Percentiles rank a stretch among this genome's conserved stretches.
These are phyloP conservation scores for Sebastes elongatus DNA, from an alignment of 2,797 vertebrate species.

Conservation along the genomic window DNA sequence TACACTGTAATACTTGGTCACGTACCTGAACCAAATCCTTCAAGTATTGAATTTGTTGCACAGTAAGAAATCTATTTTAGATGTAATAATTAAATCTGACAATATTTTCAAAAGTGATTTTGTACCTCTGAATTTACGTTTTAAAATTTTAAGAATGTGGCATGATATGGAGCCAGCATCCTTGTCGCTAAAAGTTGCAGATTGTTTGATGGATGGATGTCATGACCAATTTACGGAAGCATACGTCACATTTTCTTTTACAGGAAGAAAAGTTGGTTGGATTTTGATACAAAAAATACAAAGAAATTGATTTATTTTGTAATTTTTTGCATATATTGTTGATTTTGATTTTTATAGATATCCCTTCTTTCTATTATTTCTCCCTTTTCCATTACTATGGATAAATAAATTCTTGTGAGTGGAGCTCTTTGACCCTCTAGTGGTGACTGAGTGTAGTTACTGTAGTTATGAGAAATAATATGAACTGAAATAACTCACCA, in stretches of 20 bases:
- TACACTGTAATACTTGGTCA: background rate
- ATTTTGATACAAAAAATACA: too few relatives aligned
- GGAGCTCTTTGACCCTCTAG: slow-evolving; percentile 9
- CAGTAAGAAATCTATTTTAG: background rate
- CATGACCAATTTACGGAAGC: too few relatives aligned
- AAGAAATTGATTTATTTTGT: too few relatives aligned
- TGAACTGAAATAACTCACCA: background rate
- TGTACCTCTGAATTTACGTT: background rate
- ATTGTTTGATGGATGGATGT: too few relatives aligned
- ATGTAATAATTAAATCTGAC: background rate
- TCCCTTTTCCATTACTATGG: background rate
- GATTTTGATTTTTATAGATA: too few relatives aligned
- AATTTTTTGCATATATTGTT: background rate
- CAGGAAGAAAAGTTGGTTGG: too few relatives aligned
- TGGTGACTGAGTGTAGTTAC: background rate
- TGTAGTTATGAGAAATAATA: background rate
- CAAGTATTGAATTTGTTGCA: background rate
- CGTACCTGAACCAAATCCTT: background rate
- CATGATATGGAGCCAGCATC: too few relatives aligned
- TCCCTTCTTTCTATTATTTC: too few relatives aligned
- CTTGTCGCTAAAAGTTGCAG: background rate
- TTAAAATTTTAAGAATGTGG: background rate
- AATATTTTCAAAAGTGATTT: background rate
- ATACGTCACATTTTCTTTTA: too few relatives aligned
- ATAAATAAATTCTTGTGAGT: background rate